Base-by-base conservation (phyloP, 1,140 invertebrate genomes). In the Pseudomyrmex pallidus region DNA sequence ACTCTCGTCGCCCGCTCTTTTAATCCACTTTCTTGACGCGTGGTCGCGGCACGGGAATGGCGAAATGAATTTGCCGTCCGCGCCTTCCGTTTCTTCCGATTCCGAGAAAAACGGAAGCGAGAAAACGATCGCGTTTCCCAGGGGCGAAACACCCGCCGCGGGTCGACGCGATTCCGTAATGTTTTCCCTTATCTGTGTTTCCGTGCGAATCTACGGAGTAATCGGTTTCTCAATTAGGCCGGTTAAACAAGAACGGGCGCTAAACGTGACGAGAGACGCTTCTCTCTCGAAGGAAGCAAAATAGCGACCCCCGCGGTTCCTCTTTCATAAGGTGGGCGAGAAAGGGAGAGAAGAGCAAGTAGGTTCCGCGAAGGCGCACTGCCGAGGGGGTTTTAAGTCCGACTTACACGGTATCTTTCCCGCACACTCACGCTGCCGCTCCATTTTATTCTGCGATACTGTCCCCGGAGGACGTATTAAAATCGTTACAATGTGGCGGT, bases 331-430 rank as follows among this genome's bases (percentile, higher is more conserved):
- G 35, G 5, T 5, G 35, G 64, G 56, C 74, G 64, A 10, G 15
- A 25, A 44, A 25, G 12, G 13, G 44, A 15, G 86, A 74, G 59
- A 66, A 59, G 54, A 13, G 13, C 82, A 61, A 67, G 44, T 88
- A 70, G 74, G 35, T 67, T 67, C 82, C 80, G 73, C 80, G 82
- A 68, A 76, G 73, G 87, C 35, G 35, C 89, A 87, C 86, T 85
- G 89, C 83, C 82, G 87, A 85, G 77, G 74, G 90, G 74, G 90
- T 86, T 90, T 93, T 92, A 93, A 93, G 89, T 92, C 89, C 89
- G 91, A 91, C 93, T 93, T 93, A 93, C 91, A 93, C 91, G 91
- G 92, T 93, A 93, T 94, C 93, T 93, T 87, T 85, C 72, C 90
- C 86, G 90, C 90, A 90, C 92, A 92, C 91, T 93, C 92, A 74